Percentiles rank a stretch among this genome's conserved stretches.
phyloP scores from a whole-genome alignment of 2,797 vertebrate species.

The Urosaurus nigricauda region DNA sequence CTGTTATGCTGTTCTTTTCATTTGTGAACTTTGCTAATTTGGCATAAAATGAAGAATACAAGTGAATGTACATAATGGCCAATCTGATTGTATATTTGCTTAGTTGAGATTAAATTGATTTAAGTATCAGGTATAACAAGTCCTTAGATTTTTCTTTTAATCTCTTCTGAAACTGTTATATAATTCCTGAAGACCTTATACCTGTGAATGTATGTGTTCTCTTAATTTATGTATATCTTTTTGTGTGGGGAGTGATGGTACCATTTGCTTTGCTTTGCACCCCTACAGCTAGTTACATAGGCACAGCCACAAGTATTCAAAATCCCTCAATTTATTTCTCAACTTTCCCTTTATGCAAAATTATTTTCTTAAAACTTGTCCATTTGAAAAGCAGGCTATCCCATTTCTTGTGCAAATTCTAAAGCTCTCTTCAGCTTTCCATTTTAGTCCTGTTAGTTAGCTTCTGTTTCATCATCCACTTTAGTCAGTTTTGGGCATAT shows the following conservation, averaged over 20 bases:
- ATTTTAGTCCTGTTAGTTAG: background rate
- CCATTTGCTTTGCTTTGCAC: background rate
- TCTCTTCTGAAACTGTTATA: background rate
- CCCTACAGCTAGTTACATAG: background rate
- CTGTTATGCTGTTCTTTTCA: background rate
- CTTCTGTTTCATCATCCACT: background rate
- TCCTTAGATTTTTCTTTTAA: background rate
- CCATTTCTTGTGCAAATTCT: conserved; percentile 18
- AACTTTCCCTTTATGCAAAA: background rate
- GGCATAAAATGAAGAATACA: background rate
- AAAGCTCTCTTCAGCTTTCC: background rate
- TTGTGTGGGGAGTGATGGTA: background rate
- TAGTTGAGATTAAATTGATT: background rate
- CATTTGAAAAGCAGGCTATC: conserved; percentile 8
- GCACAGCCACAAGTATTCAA: background rate
- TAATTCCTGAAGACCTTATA: background rate
- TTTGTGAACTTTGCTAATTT: background rate
- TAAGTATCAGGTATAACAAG: background rate
- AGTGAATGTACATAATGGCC: background rate
- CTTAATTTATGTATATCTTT: background rate
- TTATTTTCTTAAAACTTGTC: background rate
- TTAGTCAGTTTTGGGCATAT: conserved; percentile 43
- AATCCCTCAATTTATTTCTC: conserved; percentile 29
- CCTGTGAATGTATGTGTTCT: background rate
- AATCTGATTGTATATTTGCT: background rate